These are phyloP conservation scores for Cuculus canorus DNA, from an alignment of 2,797 vertebrate genomes.

Conservation along the genomic window DNA sequence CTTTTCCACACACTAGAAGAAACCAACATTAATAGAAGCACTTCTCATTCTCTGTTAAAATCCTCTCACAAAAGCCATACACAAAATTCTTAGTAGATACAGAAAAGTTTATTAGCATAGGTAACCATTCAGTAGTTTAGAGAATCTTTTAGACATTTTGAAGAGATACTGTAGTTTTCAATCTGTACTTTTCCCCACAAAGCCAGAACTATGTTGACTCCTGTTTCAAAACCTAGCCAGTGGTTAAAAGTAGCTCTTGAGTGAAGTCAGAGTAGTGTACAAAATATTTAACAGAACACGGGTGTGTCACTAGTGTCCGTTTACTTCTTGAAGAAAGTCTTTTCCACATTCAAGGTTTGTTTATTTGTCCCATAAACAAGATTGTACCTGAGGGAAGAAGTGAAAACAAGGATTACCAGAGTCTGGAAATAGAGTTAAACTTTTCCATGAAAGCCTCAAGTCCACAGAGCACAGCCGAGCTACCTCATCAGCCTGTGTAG, in stretches of 20 bases:
- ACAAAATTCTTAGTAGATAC: slow-evolving; percentile 75
- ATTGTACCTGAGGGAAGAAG: slow-evolving; percentile 83
- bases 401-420: slow-evolving; percentile 22
- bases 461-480: neutral
- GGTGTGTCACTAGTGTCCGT: slow-evolving; percentile 57
- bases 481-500: neutral
- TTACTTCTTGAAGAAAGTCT: slow-evolving; percentile 58
- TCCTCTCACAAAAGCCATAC: slow-evolving; percentile 69
- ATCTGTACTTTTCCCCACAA: slow-evolving; percentile 27
- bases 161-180: slow-evolving; percentile 65
- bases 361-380: slow-evolving; percentile 95
- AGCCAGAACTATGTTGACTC: slow-evolving; percentile 36
- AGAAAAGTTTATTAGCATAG: slow-evolving; percentile 75
- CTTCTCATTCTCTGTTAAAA: slow-evolving; percentile 71
- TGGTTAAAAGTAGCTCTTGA: slow-evolving; percentile 73
- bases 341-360: slow-evolving; percentile 84
- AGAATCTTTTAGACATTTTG: slow-evolving; percentile 70
- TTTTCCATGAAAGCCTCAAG: neutral
- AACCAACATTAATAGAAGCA: slow-evolving; percentile 70
- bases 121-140: slow-evolving; percentile 80
- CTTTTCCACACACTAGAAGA: slow-evolving; percentile 67
- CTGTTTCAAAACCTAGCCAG: slow-evolving; percentile 67
- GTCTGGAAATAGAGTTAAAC: neutral
- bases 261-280: slow-evolving; percentile 71
- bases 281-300: slow-evolving; percentile 78